Percentiles rank a stretch among this genome's conserved stretches.
Conservation (phyloP, 2,888 invertebrate species). For the Ichneumon xanthorius region DNA sequence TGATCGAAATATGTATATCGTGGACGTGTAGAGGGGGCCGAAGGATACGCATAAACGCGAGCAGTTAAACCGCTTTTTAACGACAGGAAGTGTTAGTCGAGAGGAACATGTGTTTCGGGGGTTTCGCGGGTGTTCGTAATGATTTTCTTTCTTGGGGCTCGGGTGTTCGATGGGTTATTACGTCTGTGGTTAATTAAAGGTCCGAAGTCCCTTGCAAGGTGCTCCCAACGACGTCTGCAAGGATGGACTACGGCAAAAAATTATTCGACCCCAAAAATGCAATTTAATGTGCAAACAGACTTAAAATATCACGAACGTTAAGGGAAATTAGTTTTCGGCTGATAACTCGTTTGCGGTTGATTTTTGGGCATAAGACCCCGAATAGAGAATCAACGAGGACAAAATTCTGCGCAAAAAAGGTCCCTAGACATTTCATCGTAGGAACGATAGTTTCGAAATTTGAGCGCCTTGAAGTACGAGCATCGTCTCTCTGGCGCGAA, state of each 20-base stretch:
- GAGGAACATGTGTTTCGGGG: slow-evolving; percentile 81
- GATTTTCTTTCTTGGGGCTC: slow-evolving; percentile 68
- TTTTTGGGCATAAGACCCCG: not conserved
- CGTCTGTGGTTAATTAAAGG: slow-evolving; percentile 72
- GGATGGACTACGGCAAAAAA: not conserved
- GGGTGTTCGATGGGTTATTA: slow-evolving; percentile 78
- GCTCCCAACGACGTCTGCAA: slow-evolving; percentile 47
- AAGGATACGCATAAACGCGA: slow-evolving; percentile 74
- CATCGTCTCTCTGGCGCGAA: not conserved
- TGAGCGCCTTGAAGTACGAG: not conserved
- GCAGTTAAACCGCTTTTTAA: slow-evolving; percentile 81
- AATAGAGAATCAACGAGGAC: not conserved
- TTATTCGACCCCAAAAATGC: not conserved
- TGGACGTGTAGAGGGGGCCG: slow-evolving; percentile 50
- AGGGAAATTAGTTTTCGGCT: not conserved
- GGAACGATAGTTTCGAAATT: not conserved
- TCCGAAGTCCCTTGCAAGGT: slow-evolving; percentile 50
- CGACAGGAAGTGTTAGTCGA: slow-evolving; percentile 83
- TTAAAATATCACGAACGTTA: not conserved
- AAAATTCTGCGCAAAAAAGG: not conserved
- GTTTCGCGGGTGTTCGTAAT: slow-evolving; percentile 80
- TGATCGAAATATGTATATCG: slow-evolving; percentile 38
- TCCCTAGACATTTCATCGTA: not conserved
- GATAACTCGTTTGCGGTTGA: not conserved
- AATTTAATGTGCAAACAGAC: not conserved